Conservation (phyloP, 2,797 vertebrate species). For the Enteromius unitaeniatus region DNA sequence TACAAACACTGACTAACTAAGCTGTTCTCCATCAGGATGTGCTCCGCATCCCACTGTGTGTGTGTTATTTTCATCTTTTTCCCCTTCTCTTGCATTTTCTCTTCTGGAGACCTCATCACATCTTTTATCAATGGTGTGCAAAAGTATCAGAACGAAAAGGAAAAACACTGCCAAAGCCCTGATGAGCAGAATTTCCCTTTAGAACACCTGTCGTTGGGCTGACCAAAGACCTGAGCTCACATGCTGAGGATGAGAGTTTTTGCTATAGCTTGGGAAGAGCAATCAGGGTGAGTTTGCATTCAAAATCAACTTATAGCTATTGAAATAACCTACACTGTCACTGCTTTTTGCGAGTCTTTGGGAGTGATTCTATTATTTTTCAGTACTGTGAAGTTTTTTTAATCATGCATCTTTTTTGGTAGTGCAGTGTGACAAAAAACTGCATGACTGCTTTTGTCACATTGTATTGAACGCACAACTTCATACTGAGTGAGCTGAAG, state of each 20-base stretch:
- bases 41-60: slow-evolving; percentile 28
- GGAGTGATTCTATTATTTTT: background rate
- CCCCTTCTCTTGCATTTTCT: slow-evolving; percentile 49
- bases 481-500: background rate
- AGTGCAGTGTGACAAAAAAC: background rate
- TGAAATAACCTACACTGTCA: background rate
- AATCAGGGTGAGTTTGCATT: background rate
- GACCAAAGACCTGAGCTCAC: slow-evolving; percentile 29
- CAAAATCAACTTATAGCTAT: background rate
- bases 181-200: slow-evolving; percentile 38
- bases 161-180: slow-evolving; percentile 48
- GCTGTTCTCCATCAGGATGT: slow-evolving; percentile 35
- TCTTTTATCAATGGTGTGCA: slow-evolving; percentile 52
- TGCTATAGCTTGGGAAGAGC: background rate
- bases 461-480: background rate
- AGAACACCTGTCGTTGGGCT: slow-evolving; percentile 43
- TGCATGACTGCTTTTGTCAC: slow-evolving; percentile 18
- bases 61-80: slow-evolving; percentile 39
- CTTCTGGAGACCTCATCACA: slow-evolving; percentile 55
- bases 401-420: background rate
- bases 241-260: slow-evolving; percentile 4
- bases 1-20: slow-evolving; percentile 43
- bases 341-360: background rate
- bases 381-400: background rate
- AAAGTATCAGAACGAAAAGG: slow-evolving; percentile 32